phyloP scores from a whole-genome alignment of 1,140 invertebrate species.

The Zaprionus taronus region DNA sequence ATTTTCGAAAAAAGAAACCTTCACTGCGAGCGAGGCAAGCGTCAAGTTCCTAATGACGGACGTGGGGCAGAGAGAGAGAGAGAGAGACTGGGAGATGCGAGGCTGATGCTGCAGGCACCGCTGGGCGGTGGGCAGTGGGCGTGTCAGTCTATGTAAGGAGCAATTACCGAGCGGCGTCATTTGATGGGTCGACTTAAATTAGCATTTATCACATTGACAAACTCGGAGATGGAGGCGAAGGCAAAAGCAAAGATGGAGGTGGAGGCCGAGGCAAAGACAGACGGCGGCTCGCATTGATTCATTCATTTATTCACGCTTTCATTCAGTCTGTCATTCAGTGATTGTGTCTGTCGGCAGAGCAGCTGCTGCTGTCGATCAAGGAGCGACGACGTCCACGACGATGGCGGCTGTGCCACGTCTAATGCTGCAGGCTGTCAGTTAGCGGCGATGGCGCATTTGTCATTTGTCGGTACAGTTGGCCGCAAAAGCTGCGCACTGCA shows the following conservation, averaged over 20 bases:
- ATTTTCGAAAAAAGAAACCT: conserved; percentile 5
- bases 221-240: conserved; percentile 21
- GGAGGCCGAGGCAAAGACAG: neutral
- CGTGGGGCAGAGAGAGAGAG: neutral
- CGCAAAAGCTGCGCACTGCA: conserved; percentile 43
- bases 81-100: neutral
- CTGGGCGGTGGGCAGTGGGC: neutral
- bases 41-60: conserved; percentile 17
- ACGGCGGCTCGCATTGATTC: conserved; percentile 8
- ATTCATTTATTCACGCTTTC: conserved; percentile 29
- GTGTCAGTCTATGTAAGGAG: conserved; percentile 11
- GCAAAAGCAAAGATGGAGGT: neutral
- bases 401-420: neutral
- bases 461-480: conserved; percentile 46
- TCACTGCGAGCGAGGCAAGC: neutral
- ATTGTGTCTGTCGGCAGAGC: conserved; percentile 6
- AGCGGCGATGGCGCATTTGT: conserved; percentile 51
- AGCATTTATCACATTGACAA: conserved; percentile 78
- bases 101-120: neutral
- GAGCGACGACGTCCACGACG: neutral
- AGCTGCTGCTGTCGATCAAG: conserved; percentile 23
- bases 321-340: conserved; percentile 34
- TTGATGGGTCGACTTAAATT: conserved; percentile 74
- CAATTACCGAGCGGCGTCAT: conserved; percentile 41
- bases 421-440: conserved; percentile 57